Percentiles rank a stretch among this genome's conserved stretches.
phyloP scores from a whole-genome alignment of 2,888 invertebrate genomes.

The Thyatira batis region DNA sequence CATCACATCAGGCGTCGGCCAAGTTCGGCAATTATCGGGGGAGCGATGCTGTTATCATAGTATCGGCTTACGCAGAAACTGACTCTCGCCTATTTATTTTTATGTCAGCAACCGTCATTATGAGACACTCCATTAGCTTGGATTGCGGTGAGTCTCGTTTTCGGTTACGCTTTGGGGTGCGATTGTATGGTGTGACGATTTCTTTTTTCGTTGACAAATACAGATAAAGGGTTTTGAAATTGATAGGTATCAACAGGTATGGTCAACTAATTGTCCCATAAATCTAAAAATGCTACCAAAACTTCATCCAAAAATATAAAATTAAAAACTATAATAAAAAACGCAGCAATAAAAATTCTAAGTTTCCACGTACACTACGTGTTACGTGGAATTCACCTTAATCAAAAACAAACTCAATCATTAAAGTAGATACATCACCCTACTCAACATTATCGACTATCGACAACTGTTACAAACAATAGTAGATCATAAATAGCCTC shows the following conservation, averaged over 20 bases:
- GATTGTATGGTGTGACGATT: constrained; percentile 62
- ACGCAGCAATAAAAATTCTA: background rate
- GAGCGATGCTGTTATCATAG: constrained; percentile 82
- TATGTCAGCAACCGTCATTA: constrained; percentile 83
- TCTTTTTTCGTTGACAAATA: constrained; percentile 44
- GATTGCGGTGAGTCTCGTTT: constrained; percentile 79
- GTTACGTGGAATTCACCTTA: background rate
- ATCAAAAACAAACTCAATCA: background rate
- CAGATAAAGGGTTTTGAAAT: constrained; percentile 49
- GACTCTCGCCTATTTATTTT: constrained; percentile 83
- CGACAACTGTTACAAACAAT: too few relatives aligned
- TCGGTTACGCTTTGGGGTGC: constrained; percentile 79
- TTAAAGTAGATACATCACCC: constrained; percentile 4
- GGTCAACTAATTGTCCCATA: constrained; percentile 3
- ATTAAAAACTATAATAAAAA: background rate
- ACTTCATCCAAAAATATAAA: background rate
- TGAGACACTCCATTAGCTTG: constrained; percentile 83
- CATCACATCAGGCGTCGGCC: constrained; percentile 48
- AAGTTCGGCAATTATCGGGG: constrained; percentile 81
- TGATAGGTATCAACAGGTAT: constrained; percentile 9
- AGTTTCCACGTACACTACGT: background rate
- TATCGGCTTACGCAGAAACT: constrained; percentile 83
- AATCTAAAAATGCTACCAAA: background rate
- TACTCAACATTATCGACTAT: background rate
- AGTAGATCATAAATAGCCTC: constrained; percentile 31